Conservation (phyloP, 2,113 vertebrate species). For the Lepidothrix coronata region DNA sequence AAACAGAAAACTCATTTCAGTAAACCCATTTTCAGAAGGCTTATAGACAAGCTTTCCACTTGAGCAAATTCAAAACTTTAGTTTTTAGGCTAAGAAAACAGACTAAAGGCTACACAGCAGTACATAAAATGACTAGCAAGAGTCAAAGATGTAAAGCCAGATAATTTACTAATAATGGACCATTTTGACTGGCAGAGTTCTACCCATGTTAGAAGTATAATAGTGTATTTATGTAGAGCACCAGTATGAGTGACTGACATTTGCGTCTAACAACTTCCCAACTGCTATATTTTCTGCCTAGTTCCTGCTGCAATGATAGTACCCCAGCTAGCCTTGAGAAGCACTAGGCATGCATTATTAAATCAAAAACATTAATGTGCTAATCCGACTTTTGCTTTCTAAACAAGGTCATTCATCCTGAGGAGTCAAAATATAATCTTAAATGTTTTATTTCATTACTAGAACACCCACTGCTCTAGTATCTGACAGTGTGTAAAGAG, state of each 20-base stretch:
- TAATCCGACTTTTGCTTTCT: slow-evolving; percentile 1
- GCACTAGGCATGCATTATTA: not conserved
- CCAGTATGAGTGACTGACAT: not conserved
- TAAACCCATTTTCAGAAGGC: not conserved
- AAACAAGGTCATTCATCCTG: not conserved
- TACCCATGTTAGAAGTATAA: not conserved
- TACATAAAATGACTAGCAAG: not conserved
- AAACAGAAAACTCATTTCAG: not conserved
- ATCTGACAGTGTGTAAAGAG: not conserved
- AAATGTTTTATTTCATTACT: not conserved
- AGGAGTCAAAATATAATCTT: not conserved
- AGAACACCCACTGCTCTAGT: not conserved
- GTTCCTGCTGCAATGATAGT: not conserved
- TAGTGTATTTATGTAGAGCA: not conserved
- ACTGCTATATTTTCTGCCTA: not conserved
- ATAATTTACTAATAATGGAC: not conserved
- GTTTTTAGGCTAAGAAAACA: not conserved
- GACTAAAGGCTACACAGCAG: not conserved
- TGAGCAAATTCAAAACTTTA: not conserved
- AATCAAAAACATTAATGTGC: not conserved
- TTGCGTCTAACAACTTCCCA: not conserved
- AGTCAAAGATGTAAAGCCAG: not conserved
- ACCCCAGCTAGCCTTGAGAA: not conserved
- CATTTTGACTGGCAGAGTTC: not conserved
- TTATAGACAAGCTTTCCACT: not conserved